These are phyloP conservation scores for Trachymyrmex cornetzi DNA, from an alignment of 1,140 invertebrate species.

Conservation along the genomic window DNA sequence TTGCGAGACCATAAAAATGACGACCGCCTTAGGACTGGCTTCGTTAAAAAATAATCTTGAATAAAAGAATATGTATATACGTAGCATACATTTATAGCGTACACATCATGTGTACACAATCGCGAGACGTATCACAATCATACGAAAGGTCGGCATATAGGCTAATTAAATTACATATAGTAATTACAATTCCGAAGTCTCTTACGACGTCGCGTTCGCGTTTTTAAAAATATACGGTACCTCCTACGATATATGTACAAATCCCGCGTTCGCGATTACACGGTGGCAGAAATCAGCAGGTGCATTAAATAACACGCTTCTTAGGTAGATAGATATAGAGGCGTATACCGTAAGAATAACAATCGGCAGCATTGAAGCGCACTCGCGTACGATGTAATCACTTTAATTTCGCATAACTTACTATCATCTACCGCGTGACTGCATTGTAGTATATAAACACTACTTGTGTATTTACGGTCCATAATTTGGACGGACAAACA, in stretches of 20 bases:
- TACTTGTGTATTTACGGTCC: slow-evolving; percentile 28
- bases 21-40: background rate
- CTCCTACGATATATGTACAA: slow-evolving; percentile 50
- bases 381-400: slow-evolving; percentile 21
- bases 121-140: slow-evolving; percentile 26
- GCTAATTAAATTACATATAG: slow-evolving; percentile 41
- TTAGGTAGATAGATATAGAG: background rate
- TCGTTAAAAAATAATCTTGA: slow-evolving; percentile 10
- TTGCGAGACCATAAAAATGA: background rate
- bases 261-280: slow-evolving; percentile 21
- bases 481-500: slow-evolving; percentile 32
- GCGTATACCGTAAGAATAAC: slow-evolving; percentile 15
- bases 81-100: background rate
- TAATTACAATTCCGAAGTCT: slow-evolving; percentile 14
- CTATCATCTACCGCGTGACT: background rate
- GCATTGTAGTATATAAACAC: slow-evolving; percentile 29
- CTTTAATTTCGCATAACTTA: slow-evolving; percentile 46
- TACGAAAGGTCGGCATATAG: background rate
- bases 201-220: background rate
- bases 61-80: background rate
- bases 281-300: slow-evolving; percentile 16
- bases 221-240: slow-evolving; percentile 18
- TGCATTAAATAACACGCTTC: slow-evolving; percentile 29
- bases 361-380: slow-evolving; percentile 26
- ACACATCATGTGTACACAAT: background rate